phyloP scores from a whole-genome alignment of 2,113 vertebrate species.

The Microcebus murinus region DNA sequence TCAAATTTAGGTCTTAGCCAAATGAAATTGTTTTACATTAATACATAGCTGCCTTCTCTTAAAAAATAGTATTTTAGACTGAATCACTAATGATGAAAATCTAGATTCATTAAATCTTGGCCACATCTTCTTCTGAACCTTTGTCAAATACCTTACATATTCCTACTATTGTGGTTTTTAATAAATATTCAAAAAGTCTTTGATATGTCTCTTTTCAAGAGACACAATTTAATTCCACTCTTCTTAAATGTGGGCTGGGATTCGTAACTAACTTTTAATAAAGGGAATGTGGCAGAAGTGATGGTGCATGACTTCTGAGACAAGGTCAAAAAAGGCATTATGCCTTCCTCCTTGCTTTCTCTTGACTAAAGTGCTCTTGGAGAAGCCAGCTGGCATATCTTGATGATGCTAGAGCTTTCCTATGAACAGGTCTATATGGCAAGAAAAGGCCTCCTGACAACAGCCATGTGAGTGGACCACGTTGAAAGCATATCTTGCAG shows the following conservation, averaged over 20 bases:
- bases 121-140: background rate
- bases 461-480: background rate
- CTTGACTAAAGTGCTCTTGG: background rate
- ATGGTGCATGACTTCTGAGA: background rate
- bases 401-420: background rate
- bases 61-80: background rate
- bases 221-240: rapidly evolving
- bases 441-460: background rate
- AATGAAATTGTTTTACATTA: background rate
- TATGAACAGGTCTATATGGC: background rate
- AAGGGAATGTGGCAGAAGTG: background rate
- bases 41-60: background rate
- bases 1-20: background rate
- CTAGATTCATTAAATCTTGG: background rate
- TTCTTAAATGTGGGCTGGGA: background rate
- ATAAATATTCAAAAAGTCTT: background rate
- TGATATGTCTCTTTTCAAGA: background rate
- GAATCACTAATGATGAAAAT: background rate
- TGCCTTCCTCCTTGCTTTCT: background rate
- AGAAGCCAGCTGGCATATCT: background rate
- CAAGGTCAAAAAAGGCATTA: background rate
- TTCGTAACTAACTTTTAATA: background rate
- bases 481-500: background rate
- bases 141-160: background rate
- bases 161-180: background rate